These are phyloP conservation scores for Hydra vulgaris DNA, from an alignment of 30 jellyfish, hydroid and myxozoan species.

Conservation along the genomic window DNA sequence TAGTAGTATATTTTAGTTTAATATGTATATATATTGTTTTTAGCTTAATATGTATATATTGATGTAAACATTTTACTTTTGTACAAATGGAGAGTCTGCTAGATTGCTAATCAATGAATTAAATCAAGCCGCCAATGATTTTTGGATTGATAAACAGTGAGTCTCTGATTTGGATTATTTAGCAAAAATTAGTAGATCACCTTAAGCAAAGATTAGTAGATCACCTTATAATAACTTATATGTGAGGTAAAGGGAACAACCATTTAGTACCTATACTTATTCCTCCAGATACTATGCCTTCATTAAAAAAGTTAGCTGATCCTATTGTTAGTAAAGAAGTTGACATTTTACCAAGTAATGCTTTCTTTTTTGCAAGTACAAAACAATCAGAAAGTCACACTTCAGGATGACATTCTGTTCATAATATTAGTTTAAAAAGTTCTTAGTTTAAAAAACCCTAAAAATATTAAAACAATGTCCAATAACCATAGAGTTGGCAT, in stretches of 20 bases:
- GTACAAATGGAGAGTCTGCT: slow-evolving; percentile 16
- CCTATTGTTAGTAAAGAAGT: background rate
- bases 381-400: slow-evolving; percentile 12
- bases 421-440: background rate
- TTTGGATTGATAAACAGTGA: slow-evolving; percentile 21
- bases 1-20: background rate
- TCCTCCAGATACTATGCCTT: slow-evolving; percentile 13
- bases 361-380: slow-evolving; percentile 4
- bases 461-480: slow-evolving; percentile 12
- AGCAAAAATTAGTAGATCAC: no score
- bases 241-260: slow-evolving; percentile 20
- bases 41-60: no score
- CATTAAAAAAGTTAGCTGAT: slow-evolving; percentile 5
- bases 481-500: slow-evolving; percentile 16
- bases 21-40: no score
- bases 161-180: background rate
- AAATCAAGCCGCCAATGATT: background rate
- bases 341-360: background rate
- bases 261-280: slow-evolving; percentile 18
- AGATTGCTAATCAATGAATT: slow-evolving; percentile 6
- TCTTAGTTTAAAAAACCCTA: slow-evolving; percentile 12
- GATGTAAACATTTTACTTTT: background rate
- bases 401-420: slow-evolving; percentile 24
- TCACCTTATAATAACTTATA: slow-evolving; percentile 4
- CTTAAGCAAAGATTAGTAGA: slow-evolving; percentile 1